Evolutionary conservation across 2,113 vertebrate species (phyloP).

Genomic region (Zapus hudsonius): DNA sequence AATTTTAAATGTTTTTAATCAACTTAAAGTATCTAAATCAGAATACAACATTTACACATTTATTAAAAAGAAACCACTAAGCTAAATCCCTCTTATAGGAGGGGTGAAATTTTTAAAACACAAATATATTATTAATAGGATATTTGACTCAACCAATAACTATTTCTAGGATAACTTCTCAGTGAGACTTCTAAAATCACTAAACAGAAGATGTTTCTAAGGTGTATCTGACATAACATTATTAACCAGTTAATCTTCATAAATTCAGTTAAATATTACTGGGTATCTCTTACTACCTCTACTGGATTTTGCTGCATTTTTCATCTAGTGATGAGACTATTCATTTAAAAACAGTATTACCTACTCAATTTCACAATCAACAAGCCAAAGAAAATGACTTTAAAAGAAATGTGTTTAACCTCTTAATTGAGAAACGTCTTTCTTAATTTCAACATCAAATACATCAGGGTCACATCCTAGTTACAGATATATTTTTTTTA

Average conservation of each 20-base stretch:
- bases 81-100: not conserved
- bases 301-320: conserved; percentile 61
- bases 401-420: conserved; percentile 54
- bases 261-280: conserved; percentile 61
- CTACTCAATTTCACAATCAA: conserved; percentile 48
- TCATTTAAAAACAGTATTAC: conserved; percentile 49
- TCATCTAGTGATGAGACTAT: conserved; percentile 27
- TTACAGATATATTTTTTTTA: conserved; percentile 26
- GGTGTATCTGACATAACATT: conserved; percentile 41
- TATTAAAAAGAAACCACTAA: not conserved
- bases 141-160: conserved; percentile 21
- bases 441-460: not conserved
- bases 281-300: conserved; percentile 38
- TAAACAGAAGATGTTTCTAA: conserved; percentile 41
- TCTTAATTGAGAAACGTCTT: not conserved
- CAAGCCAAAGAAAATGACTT: conserved; percentile 36
- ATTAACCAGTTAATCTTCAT: conserved; percentile 43
- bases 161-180: conserved; percentile 42
- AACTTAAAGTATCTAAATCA: conserved; percentile 11
- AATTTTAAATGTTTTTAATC: not conserved
- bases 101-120: conserved; percentile 7
- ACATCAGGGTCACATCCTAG: not conserved
- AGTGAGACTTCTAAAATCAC: conserved; percentile 54
- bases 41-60: not conserved
- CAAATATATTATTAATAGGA: not conserved